phyloP scores from a whole-genome alignment of 2,888 invertebrate species.

The Iphiclides podalirius region DNA sequence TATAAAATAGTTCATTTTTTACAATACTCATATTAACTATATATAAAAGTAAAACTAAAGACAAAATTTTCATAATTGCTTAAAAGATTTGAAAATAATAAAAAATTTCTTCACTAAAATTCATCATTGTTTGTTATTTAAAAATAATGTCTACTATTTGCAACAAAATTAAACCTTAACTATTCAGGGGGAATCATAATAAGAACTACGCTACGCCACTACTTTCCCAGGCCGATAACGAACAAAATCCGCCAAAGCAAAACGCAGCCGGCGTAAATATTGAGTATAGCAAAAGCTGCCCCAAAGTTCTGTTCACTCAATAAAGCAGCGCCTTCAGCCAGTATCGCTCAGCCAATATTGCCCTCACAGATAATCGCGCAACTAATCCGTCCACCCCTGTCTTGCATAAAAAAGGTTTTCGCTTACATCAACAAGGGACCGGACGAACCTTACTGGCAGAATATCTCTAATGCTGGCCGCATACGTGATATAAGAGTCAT shows the following conservation, averaged over 20 bases:
- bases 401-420: slow-evolving; percentile 5
- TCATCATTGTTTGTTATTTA: too few relatives aligned
- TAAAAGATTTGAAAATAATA: too few relatives aligned
- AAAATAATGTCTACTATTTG: too few relatives aligned
- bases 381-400: neutral
- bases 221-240: neutral
- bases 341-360: slow-evolving; percentile 7
- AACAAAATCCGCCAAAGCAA: neutral
- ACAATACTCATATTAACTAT: too few relatives aligned
- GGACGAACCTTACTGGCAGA: neutral
- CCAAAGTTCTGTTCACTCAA: slow-evolving; percentile 16
- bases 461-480: neutral
- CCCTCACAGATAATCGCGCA: slow-evolving; percentile 10
- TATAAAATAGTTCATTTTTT: too few relatives aligned
- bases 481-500: neutral
- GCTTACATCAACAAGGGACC: neutral
- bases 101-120: too few relatives aligned
- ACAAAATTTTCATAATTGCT: too few relatives aligned
- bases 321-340: slow-evolving; percentile 6
- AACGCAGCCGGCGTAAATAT: slow-evolving; percentile 15
- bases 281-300: slow-evolving; percentile 2
- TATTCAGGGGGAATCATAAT: too few relatives aligned
- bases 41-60: too few relatives aligned
- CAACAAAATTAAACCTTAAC: too few relatives aligned
- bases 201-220: too few relatives aligned